A percentile compares a stretch with the other conserved stretches of the same genome.
These are phyloP conservation scores for Epizoanthus rinbou DNA, from an alignment of 92 coral and sea anemone species.

Conservation along the genomic window DNA sequence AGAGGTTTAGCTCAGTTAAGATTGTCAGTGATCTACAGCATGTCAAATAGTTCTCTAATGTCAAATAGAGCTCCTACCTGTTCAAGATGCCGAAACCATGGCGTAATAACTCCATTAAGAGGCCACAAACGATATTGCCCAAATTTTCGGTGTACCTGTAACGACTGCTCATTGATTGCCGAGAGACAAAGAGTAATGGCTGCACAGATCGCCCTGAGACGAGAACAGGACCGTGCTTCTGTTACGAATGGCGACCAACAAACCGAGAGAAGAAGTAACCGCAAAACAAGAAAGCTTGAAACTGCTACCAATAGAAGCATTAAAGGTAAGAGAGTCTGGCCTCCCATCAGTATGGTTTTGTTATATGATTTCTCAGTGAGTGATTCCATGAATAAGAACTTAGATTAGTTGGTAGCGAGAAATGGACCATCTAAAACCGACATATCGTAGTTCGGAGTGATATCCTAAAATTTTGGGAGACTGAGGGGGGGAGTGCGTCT, in stretches of 20 bases:
- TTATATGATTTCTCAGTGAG: background rate
- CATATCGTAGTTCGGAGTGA: too few species aligned
- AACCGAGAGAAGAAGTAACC: background rate
- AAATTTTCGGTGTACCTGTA: slow-evolving; percentile 1
- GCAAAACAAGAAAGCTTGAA: background rate
- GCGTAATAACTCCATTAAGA: slow-evolving; percentile 15
- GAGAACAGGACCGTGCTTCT: slow-evolving; percentile 19
- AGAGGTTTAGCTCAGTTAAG: too few species aligned
- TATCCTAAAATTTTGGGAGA: too few species aligned
- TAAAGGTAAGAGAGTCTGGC: too few species aligned
- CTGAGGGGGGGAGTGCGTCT: too few species aligned
- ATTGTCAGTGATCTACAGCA: background rate
- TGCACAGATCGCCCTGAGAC: slow-evolving; percentile 36
- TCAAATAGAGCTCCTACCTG: slow-evolving; percentile 35
- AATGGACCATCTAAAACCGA: too few species aligned
- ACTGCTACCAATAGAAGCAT: background rate
- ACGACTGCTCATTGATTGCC: slow-evolving; percentile 30
- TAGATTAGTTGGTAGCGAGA: too few species aligned
- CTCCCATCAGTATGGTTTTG: too few species aligned
- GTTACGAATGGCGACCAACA: background rate
- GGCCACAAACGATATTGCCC: slow-evolving; percentile 35
- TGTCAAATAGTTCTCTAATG: slow-evolving; percentile 23
- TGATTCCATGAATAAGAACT: too few species aligned
- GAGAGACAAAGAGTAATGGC: slow-evolving; percentile 41
- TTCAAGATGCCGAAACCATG: slow-evolving; percentile 44